Base-by-base conservation (phyloP, 2,113 vertebrate species). In the Pholis gunnellus region DNA sequence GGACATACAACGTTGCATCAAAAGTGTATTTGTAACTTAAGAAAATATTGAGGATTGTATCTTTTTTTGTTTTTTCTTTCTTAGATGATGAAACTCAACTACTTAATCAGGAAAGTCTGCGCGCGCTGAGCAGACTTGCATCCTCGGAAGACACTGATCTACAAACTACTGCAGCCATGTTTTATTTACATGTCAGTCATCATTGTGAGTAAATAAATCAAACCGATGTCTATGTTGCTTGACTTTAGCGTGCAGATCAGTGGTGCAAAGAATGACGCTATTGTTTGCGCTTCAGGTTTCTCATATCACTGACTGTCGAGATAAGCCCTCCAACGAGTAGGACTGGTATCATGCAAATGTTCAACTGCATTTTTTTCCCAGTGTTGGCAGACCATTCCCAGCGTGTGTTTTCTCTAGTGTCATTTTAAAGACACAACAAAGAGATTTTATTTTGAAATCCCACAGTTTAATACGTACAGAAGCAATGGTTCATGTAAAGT, bases 131-230 rank as follows among this genome's bases (percentile, higher is more conserved):
- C 81, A 94, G 89, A 68, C 91, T 96, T 75, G 90, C 96, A 52
- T 91, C 93, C 84, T 96, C 95, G 70, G 94, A 96, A 90, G 93
- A 95, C 54, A 18, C 69, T 4, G 87, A 93, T 60, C 88, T 96
- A 34, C 96, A 97, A 73, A 93, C 93, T 83, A 94, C 93, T 20
- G 95, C 96, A 85, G 94, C 96, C 20, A 82, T 95, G 34, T 95
- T 93, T 86, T 96, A 95, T 64, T 81, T 96, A 83, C 93, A 95
- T 27, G 90, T 96, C 87, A 96, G 95, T 79, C 95, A 95, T 76
- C 90, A 94, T 31, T 69, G 96, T 96, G 92, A 96, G 96, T 96
- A 79, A 31, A 64, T 0, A 57, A 48, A 18, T 11, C 42, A 27
- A 61, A 56, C 59, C 11, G 22, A 79, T 75, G 31, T 75, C 61